Conservation (phyloP, 92 coral and sea anemone genomes). For the Palythoa grandis region DNA sequence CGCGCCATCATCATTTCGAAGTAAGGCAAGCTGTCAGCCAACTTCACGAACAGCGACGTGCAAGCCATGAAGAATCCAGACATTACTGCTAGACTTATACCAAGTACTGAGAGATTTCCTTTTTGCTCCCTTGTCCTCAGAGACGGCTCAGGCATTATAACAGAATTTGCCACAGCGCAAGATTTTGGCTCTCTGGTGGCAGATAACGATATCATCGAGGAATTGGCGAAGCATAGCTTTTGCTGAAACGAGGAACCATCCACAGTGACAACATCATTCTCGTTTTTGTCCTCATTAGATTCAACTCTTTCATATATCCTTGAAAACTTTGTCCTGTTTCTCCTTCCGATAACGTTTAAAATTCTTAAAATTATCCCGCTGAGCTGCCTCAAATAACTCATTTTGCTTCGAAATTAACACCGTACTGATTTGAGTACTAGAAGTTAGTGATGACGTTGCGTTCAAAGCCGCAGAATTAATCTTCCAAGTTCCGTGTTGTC, state of each 20-base stretch:
- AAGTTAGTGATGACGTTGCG: constrained; percentile 26
- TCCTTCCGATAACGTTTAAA: neutral
- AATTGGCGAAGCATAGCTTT: neutral
- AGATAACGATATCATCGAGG: neutral
- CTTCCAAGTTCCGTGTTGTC: constrained; percentile 19
- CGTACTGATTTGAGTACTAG: neutral
- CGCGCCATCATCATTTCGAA: constrained; percentile 61
- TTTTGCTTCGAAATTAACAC: neutral
- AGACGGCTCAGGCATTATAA: neutral
- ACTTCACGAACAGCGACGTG: constrained; percentile 51
- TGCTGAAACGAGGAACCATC: neutral
- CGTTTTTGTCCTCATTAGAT: constrained; percentile 13
- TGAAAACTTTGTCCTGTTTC: neutral
- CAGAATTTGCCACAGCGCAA: neutral
- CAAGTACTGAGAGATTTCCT: constrained; percentile 15
- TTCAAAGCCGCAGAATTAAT: neutral
- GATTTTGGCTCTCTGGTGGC: neutral
- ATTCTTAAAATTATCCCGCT: neutral
- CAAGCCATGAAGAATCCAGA: constrained; percentile 47
- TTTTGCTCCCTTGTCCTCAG: neutral
- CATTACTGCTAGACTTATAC: constrained; percentile 35
- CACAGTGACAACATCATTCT: neutral
- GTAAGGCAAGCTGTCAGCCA: constrained; percentile 59
- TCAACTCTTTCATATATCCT: constrained; percentile 22
- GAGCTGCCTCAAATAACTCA: neutral